These are phyloP conservation scores for Hydropsyche betteni DNA, from an alignment of 2,888 invertebrate species.

Conservation along the genomic window DNA sequence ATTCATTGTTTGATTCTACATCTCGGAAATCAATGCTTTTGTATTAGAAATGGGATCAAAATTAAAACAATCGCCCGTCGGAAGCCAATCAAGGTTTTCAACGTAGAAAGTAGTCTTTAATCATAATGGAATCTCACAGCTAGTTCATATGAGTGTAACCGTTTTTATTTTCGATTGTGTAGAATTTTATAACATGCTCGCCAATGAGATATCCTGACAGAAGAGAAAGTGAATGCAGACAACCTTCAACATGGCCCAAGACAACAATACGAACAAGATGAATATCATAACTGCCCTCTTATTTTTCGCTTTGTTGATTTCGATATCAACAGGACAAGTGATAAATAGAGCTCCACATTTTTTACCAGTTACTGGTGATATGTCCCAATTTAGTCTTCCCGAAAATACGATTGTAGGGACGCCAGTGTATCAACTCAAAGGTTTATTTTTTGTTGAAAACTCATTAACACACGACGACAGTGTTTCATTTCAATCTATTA, in stretches of 20 bases:
- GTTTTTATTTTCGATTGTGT: not conserved
- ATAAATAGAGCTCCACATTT: slow-evolving; percentile 80
- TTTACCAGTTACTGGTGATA: slow-evolving; percentile 76
- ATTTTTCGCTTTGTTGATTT: slow-evolving; percentile 2
- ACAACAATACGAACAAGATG: not conserved
- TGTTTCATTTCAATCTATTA: not conserved
- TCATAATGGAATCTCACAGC: not conserved
- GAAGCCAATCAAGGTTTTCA: slow-evolving; percentile 11
- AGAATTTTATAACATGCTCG: slow-evolving; percentile 14
- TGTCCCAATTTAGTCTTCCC: slow-evolving; percentile 76
- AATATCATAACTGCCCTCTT: not conserved
- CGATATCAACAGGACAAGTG: slow-evolving; percentile 60
- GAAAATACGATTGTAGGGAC: slow-evolving; percentile 80
- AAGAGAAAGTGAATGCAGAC: slow-evolving; percentile 32
- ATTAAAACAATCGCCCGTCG: slow-evolving; percentile 9
- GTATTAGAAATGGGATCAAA: not conserved
- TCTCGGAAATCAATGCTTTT: not conserved
- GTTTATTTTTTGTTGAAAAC: slow-evolving; percentile 57
- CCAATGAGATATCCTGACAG: slow-evolving; percentile 10
- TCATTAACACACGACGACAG: not conserved
- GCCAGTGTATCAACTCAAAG: slow-evolving; percentile 79
- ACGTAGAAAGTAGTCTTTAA: not conserved
- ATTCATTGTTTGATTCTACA: slow-evolving; percentile 2
- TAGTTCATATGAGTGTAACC: not conserved
- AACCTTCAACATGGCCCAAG: slow-evolving; percentile 35